Evolutionary conservation across 2,797 vertebrate genomes (phyloP), one percentile per base, ranked within the genome.

Genomic region (Sciurus vulgaris): DNA sequence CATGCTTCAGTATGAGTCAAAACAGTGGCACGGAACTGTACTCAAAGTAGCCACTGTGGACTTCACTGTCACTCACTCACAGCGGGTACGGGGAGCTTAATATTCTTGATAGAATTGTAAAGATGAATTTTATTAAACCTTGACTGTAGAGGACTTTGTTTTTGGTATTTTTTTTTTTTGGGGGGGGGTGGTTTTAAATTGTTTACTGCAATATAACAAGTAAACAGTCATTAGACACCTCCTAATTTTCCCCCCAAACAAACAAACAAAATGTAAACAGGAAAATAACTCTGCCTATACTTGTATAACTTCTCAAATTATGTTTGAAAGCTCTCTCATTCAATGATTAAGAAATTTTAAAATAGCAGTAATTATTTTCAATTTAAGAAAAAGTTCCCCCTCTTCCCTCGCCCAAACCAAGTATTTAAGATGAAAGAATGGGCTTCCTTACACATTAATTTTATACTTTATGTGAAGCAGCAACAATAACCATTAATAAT

Each of bases 201-300:
- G 97, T 98, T 98, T 98, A 99, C 99, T 98, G 98, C 98, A 98
- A 98, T 97, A 65, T 98, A 98, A 98, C 97, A 98, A 98, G 97
- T 98, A 98, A 98, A 98, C 98, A 98, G 97, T 98, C 98, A 98
- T 98, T 97, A 97, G 97, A 97, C 98, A 98, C 90, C 96, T 98
- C 98, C 97, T 76, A 96, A 97, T 97, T 98, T 87, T 51, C 6
- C 82, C 95, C 86, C 93, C 73, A 96, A 98, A 97, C 92, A 96
- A 96, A 97, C 56, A 95, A 85, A 89, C 41, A 97, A 96, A 70
- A 96, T 95, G 94, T 98, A 97, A 98, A 98, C 96, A 97, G 95
- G 91, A 95, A 97, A 98, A 89, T 97, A 98, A 96, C 95, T 98
- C 97, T 98, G 96, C 92, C 89, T 97, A 94, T 97, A 93, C 89